phyloP scores from a whole-genome alignment of 2,888 invertebrate genomes.

The Notodonta dromedarius region DNA sequence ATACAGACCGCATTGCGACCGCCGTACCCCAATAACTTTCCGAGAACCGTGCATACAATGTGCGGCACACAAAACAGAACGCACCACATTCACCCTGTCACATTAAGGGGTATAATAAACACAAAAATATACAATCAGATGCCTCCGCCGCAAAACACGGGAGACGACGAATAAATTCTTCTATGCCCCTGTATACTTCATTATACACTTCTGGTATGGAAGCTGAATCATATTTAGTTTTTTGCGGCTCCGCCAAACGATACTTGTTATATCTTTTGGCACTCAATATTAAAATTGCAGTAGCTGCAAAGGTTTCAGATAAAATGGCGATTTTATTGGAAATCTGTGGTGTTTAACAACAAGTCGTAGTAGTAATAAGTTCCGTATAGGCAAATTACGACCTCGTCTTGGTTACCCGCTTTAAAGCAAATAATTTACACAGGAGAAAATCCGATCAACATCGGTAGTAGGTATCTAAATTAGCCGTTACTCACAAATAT shows the following conservation, averaged over 20 bases:
- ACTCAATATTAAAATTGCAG: constrained; percentile 34
- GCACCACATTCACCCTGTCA: constrained; percentile 72
- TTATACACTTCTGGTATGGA: constrained; percentile 55
- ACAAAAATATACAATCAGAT: constrained; percentile 65
- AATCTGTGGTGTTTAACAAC: no score
- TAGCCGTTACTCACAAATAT: no score
- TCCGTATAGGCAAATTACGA: no score
- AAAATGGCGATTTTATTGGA: constrained; percentile 8
- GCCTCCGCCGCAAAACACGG: constrained; percentile 60
- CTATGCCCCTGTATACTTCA: constrained; percentile 40
- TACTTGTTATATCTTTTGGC: constrained; percentile 47
- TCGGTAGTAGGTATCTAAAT: no score
- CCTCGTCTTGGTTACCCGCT: no score
- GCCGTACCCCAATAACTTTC: constrained; percentile 7
- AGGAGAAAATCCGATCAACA: no score
- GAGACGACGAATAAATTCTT: constrained; percentile 42
- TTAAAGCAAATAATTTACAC: no score
- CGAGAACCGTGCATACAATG: constrained; percentile 30
- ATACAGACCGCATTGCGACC: background rate
- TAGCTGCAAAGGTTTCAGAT: constrained; percentile 36
- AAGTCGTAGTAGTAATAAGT: no score
- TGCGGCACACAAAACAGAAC: constrained; percentile 48
- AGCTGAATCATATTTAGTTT: constrained; percentile 42
- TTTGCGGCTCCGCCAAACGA: constrained; percentile 30
- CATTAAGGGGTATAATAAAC: constrained; percentile 70